Percentiles rank a stretch among this genome's conserved stretches.
These are phyloP conservation scores for Menidia beryllina DNA, from an alignment of 2,113 vertebrate species.

Conservation along the genomic window DNA sequence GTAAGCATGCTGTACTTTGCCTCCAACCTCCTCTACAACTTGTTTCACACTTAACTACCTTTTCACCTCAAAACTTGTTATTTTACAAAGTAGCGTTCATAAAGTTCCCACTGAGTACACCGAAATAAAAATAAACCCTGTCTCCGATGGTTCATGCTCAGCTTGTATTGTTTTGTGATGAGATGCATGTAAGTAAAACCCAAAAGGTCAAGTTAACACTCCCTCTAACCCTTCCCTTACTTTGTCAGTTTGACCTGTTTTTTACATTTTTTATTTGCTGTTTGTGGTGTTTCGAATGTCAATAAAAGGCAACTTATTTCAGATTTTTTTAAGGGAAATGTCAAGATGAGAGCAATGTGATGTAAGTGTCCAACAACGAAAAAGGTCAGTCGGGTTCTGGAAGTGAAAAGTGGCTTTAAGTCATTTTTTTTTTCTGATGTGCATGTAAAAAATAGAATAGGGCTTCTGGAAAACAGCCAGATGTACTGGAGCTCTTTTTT, in stretches of 20 bases:
- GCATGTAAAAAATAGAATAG: background rate
- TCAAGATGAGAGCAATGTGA: slow-evolving; percentile 13
- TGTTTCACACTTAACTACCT: slow-evolving; percentile 3
- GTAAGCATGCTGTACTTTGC: slow-evolving; percentile 29
- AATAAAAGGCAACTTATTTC: slow-evolving; percentile 25
- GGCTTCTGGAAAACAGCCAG: background rate
- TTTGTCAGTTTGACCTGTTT: background rate
- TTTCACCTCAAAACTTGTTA: slow-evolving; percentile 4
- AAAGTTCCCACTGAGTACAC: background rate
- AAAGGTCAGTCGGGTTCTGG: slow-evolving; percentile 1
- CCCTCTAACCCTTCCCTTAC: background rate
- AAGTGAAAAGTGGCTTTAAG: slow-evolving; percentile 15
- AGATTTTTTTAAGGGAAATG: slow-evolving; percentile 29
- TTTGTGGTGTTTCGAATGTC: slow-evolving; percentile 31
- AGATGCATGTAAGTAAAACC: slow-evolving; percentile 23
- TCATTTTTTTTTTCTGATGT: slow-evolving; percentile 11
- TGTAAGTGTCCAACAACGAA: background rate
- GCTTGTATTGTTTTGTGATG: slow-evolving; percentile 13
- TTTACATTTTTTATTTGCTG: slow-evolving; percentile 34
- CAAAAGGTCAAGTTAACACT: slow-evolving; percentile 45
- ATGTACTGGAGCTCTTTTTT: background rate
- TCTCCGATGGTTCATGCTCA: slow-evolving; percentile 12
- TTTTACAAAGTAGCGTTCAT: slow-evolving; percentile 14
- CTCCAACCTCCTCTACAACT: slow-evolving; percentile 17
- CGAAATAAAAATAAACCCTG: background rate